These are phyloP conservation scores for Ferrisia virgata DNA, from an alignment of 2,888 invertebrate species.

Conservation along the genomic window DNA sequence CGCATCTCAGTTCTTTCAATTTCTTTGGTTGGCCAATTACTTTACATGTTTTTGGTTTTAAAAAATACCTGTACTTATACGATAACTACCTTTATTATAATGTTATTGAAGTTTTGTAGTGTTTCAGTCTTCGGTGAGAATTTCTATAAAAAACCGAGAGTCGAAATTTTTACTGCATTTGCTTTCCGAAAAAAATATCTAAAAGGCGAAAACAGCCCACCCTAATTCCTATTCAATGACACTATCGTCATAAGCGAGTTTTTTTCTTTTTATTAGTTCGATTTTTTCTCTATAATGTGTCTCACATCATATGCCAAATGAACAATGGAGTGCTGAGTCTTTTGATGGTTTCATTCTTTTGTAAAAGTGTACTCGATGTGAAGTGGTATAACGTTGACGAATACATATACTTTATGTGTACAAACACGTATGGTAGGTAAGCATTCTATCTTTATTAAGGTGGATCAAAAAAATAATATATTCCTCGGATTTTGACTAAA, in stretches of 20 bases:
- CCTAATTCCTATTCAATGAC: too few species aligned
- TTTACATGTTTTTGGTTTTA: too few species aligned
- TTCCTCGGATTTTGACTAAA: too few species aligned
- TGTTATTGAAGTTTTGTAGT: too few species aligned
- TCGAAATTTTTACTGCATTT: too few species aligned
- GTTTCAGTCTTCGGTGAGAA: too few species aligned
- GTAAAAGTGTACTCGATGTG: not conserved
- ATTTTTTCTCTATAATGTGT: not conserved
- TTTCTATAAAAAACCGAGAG: too few species aligned
- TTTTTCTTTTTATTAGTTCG: slow-evolving; percentile 17
- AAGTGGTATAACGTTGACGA: slow-evolving; percentile 2
- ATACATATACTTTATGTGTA: not conserved
- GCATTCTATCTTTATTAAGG: not conserved
- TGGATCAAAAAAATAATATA: too few species aligned
- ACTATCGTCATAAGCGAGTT: not conserved
- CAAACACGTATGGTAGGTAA: not conserved
- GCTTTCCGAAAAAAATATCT: not conserved
- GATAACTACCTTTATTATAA: too few species aligned
- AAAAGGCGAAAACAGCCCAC: too few species aligned
- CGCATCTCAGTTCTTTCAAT: too few species aligned
- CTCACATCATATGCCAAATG: slow-evolving; percentile 9
- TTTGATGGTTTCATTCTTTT: slow-evolving; percentile 20
- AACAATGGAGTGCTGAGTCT: not conserved
- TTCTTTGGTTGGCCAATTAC: too few species aligned
- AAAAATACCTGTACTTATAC: not conserved